Conservation (phyloP, 1,140 invertebrate species). For the Parapsyche elsis region DNA sequence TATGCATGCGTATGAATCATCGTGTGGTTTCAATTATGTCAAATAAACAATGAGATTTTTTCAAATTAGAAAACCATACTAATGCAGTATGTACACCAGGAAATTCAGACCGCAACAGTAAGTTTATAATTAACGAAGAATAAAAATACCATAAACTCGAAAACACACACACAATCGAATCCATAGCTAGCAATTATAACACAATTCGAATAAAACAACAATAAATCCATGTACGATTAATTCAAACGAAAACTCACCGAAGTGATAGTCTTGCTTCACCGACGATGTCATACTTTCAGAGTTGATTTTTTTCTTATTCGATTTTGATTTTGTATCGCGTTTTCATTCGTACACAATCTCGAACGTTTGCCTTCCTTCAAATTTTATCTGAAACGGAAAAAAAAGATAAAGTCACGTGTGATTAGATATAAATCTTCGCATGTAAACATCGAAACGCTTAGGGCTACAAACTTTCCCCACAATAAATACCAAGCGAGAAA, state of each 20-base stretch:
- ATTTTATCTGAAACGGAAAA: not conserved
- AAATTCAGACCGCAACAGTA: not conserved
- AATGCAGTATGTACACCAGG: not conserved
- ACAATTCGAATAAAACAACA: not conserved
- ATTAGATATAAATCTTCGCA: not conserved
- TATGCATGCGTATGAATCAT: not conserved
- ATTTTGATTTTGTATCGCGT: no score
- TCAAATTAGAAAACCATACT: not conserved
- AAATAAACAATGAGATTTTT: not conserved
- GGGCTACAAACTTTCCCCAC: no score
- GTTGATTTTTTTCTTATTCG: not conserved
- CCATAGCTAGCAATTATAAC: no score
- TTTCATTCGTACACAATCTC: no score
- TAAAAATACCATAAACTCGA: not conserved
- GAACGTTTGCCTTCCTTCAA: no score
- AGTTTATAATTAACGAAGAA: constrained; percentile 9
- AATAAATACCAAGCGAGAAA: no score
- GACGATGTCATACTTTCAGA: not conserved
- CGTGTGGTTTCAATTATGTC: not conserved
- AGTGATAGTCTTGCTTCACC: constrained; percentile 27
- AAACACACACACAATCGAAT: not conserved
- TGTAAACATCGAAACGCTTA: not conserved
- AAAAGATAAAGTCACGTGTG: not conserved
- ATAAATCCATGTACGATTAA: not conserved
- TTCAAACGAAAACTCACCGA: constrained; percentile 27